Base-by-base conservation (phyloP, 2,888 invertebrate species). In the Bursaphelenchus okinawaensis region DNA sequence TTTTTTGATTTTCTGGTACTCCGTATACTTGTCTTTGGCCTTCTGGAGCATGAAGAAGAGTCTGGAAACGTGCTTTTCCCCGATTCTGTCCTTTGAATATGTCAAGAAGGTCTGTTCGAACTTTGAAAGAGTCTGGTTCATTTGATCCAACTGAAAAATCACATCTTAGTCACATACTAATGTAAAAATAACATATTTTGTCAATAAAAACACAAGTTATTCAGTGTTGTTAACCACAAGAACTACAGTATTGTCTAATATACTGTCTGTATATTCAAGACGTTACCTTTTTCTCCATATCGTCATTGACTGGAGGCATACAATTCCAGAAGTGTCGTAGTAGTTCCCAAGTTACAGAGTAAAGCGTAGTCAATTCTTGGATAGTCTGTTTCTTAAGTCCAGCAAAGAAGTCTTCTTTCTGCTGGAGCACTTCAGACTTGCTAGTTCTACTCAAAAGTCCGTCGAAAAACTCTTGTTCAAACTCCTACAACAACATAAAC, bases 241-340 rank as follows among this genome's bases (percentile, higher is more conserved):
- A n/a, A n/a, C n/a, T n/a, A n/a, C n/a, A n/a, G n/a, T n/a, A n/a
- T n/a, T n/a, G n/a, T n/a, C n/a, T n/a, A n/a, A n/a, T n/a, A n/a
- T n/a, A n/a, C n/a, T n/a, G n/a, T n/a, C n/a, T n/a, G n/a, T n/a
- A n/a, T n/a, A n/a, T n/a, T n/a, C n/a, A n/a, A n/a, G n/a, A n/a
- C n/a, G n/a, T n/a, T 4, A 26, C 27, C 19, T 27, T 54, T 26
- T 12, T 26, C 24, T 26, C 27, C 24, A 54, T 24, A 19, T 27
- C 24, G 19, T 3, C 19, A 27, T 54, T 40, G 7, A 65, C 54
- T 26, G 89, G 89, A 1, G 89, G 89, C 86, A 96, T 94, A 83
- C 93, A 91, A 54, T 89, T 87, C 95, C 96, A 98, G 85, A 96
- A 91, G 84, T 95, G 94, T 67, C 91, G 88, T 16, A 95, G 85